Evolutionary conservation across 2,888 invertebrate species (phyloP), one percentile per base, ranked within the genome.

Genomic region (Lordiphosa fenestrarum): DNA sequence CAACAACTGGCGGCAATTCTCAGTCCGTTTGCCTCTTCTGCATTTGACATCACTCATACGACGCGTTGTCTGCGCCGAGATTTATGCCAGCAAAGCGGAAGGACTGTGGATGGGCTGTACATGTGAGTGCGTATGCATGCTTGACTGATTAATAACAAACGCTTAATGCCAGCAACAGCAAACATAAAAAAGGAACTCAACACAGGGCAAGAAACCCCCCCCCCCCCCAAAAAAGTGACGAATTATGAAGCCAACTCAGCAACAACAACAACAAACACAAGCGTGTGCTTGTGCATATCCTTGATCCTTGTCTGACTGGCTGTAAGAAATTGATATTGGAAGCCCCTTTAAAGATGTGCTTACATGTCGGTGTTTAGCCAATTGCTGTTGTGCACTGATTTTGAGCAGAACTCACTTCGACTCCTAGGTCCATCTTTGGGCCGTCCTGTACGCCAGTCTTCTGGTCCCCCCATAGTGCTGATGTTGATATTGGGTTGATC

Each of bases 21-120:
- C 73, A 68, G 64, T 36, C 41, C 12, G 30, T 39, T 23, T 39
- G 19, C 35, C 37, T 13, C 25, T 33, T 44, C 73, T 72, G 80
- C 80, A 70, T 68, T 75, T 76, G 62, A 69, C 76, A 80, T 83
- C 47, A 68, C 80, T 83, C 77, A 77, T 82, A 69, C 83, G 76
- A 53, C 66, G 63, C 80, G 73, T 83, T 80, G 76, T 68, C 64
- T 67, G 13, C 23, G 46, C 51, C 52, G 67, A 66, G 70, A 72
- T 69, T 75, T 69, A 69, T 72, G 66, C 39, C 46, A 39, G 41
- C 6, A 37, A 37, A 21, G 41, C 40, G 10, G 9, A 33, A 9
- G 21, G 6, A 39, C 30, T 9, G 30, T 0, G 12, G 3, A 4
- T 4, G 36, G 30, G 41, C 9, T 6, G 2, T 15, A 13, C 9